Evolutionary conservation across 1,140 invertebrate species (phyloP), one percentile per base, ranked within the genome.

Genomic region (Lucilia sericata): DNA sequence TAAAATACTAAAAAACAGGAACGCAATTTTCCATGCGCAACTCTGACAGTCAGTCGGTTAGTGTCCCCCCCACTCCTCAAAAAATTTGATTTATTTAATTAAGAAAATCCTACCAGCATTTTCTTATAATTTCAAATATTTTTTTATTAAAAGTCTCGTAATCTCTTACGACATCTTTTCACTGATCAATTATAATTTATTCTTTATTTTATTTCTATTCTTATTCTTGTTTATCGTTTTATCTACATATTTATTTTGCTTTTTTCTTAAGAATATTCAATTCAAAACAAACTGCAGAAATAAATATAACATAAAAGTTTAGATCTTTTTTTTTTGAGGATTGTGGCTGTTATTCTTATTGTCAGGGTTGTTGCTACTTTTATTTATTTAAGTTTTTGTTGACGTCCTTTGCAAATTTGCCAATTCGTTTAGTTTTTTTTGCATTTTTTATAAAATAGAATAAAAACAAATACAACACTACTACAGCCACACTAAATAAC

Each of bases 81-180:
- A 30, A 1, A 30, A 3, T 30, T 30, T 30, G 3, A 30, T 30
- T 30, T 30, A 30, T 30, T 30, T 30, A 30, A 30, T 30, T 2
- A 30, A 30, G 25, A 30, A 30, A 30, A 30, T 30, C 25, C 25
- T 30, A 30, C 25, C 25, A 30, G n/a, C 25, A 30, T 30, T 30
- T 30, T 30, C 25, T 30, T 2, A 30, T 3, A 30, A 30, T 30
- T 30, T 30, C 25, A 30, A 30, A 30, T 14, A 60, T 60, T 5
- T 60, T 12, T 70, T 70, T 70, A 10, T 70, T 25, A 55, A 55
- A 55, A 55, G 65, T 70, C 65, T 70, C 65, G 65, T 70, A 70
- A 70, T 70, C 65, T 19, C 65, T 70, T 70, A 70, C 65, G 65
- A 70, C 65, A 70, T 70, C 65, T 70, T 70, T 70, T 70, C 14